phyloP scores from a whole-genome alignment of 2,113 vertebrate genomes.

The Corythaixoides concolor region DNA sequence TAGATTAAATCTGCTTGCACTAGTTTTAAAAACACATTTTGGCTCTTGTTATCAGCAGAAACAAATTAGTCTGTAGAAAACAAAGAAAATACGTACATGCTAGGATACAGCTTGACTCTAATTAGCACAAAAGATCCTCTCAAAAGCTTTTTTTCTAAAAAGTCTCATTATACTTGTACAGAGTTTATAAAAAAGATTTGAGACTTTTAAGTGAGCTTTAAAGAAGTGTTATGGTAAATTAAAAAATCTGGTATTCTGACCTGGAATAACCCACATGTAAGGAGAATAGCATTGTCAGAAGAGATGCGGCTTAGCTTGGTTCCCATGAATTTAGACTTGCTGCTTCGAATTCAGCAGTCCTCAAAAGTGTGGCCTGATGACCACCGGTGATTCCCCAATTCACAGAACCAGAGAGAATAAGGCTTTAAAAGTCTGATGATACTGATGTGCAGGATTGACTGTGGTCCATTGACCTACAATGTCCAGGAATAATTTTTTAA shows the following conservation, averaged over 20 bases:
- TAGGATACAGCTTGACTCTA: not conserved
- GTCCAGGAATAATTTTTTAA: not conserved
- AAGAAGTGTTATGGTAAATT: not conserved
- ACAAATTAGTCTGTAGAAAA: not conserved
- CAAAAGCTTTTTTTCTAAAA: not conserved
- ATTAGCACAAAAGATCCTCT: not conserved
- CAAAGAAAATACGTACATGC: not conserved
- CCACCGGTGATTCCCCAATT: not conserved
- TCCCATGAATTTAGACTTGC: not conserved
- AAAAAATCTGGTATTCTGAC: not conserved
- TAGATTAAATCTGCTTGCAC: slow-evolving; percentile 55
- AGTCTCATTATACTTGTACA: not conserved
- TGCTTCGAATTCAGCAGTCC: not conserved
- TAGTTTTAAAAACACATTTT: slow-evolving; percentile 47
- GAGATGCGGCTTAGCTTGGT: not conserved
- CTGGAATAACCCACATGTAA: not conserved
- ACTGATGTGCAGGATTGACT: not conserved
- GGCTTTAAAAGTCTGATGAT: not conserved
- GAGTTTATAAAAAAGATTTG: not conserved
- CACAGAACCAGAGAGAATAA: not conserved
- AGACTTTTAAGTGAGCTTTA: not conserved
- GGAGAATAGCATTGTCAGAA: not conserved
- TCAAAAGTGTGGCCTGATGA: not conserved
- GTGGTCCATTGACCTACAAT: not conserved
- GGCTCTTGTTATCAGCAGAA: slow-evolving; percentile 51